Conservation (phyloP, 1,140 invertebrate genomes). For the Littorina saxatilis region DNA sequence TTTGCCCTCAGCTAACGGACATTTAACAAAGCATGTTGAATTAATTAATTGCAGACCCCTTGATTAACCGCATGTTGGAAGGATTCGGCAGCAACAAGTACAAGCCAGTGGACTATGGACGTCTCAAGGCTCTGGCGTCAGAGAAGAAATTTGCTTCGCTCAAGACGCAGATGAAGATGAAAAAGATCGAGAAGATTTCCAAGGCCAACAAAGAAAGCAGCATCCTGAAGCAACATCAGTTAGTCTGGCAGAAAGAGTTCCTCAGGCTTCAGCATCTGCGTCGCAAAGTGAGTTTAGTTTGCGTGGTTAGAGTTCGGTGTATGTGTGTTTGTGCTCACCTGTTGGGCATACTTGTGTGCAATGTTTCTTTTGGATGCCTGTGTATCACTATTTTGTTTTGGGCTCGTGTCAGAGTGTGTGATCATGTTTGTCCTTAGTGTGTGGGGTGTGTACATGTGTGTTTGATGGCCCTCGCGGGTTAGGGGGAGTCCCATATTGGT, state of each 20-base stretch:
- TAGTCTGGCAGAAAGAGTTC: constrained; percentile 72
- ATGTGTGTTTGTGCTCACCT: too few relatives aligned
- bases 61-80: constrained; percentile 61
- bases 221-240: constrained; percentile 68
- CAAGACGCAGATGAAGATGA: constrained; percentile 68
- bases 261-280: constrained; percentile 61
- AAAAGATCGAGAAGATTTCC: constrained; percentile 69
- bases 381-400: too few relatives aligned
- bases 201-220: constrained; percentile 70
- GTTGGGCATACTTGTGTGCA: too few relatives aligned
- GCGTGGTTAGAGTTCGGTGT: too few relatives aligned
- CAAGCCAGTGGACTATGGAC: constrained; percentile 68
- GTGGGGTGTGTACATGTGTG: too few relatives aligned
- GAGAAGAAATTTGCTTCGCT: constrained; percentile 68
- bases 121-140: constrained; percentile 61
- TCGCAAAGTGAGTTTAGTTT: constrained; percentile 46
- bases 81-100: constrained; percentile 71
- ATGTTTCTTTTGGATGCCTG: too few relatives aligned
- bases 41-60: constrained; percentile 48
- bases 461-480: too few relatives aligned
- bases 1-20: neutral
- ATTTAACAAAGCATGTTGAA: neutral
- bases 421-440: too few relatives aligned
- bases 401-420: too few relatives aligned
- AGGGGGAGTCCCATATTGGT: too few relatives aligned